phyloP scores from a whole-genome alignment of 2,888 invertebrate genomes.

The Shargacucullia verbasci region DNA sequence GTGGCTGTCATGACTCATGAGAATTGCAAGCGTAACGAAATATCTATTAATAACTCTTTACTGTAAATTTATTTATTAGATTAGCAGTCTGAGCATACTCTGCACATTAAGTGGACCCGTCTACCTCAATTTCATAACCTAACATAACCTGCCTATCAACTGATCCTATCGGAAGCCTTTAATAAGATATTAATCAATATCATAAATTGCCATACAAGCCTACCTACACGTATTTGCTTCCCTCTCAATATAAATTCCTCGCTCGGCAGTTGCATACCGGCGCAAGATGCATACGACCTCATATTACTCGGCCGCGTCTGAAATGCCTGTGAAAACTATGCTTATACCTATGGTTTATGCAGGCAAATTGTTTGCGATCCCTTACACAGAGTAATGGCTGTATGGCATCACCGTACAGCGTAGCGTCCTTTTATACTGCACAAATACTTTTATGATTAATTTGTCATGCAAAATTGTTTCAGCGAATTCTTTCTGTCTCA shows the following conservation, averaged over 20 bases:
- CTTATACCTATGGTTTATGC: conserved; percentile 33
- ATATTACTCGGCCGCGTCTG: conserved; percentile 52
- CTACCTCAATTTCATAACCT: conserved; percentile 5
- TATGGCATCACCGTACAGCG: not conserved
- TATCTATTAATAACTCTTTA: no score
- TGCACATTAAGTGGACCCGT: no score
- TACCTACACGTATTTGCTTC: conserved; percentile 46
- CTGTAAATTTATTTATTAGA: no score
- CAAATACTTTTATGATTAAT: not conserved
- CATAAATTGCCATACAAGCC: conserved; percentile 42
- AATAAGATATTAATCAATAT: conserved; percentile 33
- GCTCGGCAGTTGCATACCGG: conserved; percentile 52
- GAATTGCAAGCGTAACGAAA: no score
- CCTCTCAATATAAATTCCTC: conserved; percentile 71
- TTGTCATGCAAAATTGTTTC: no score
- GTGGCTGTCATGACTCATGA: no score
- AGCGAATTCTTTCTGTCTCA: no score
- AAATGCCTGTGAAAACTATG: conserved; percentile 52
- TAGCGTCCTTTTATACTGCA: no score
- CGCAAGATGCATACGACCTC: conserved; percentile 58
- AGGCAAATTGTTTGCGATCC: conserved; percentile 32
- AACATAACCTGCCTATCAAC: not conserved
- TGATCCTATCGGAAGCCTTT: not conserved
- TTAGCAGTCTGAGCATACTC: no score
- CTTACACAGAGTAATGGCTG: conserved; percentile 6